Conservation (phyloP, 2,888 invertebrate genomes). For the Agrotis ipsilon region DNA sequence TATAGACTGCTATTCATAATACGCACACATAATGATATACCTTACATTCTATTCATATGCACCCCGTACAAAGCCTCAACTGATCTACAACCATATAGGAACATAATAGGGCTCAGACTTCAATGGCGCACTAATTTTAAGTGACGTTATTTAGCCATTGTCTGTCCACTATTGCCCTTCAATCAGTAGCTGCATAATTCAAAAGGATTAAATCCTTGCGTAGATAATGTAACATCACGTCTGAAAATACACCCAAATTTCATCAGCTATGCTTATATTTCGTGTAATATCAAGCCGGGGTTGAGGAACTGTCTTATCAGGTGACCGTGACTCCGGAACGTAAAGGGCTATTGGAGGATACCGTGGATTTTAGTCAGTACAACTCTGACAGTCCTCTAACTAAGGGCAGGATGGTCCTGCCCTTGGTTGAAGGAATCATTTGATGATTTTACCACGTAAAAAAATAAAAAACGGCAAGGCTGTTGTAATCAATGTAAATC, state of each 20-base stretch:
- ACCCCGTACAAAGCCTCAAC: slow-evolving; percentile 4
- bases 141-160: slow-evolving; percentile 40
- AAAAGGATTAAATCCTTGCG: slow-evolving; percentile 11
- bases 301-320: too few relatives aligned
- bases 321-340: too few relatives aligned
- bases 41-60: background rate
- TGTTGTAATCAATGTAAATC: background rate
- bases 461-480: background rate
- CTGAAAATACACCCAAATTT: background rate
- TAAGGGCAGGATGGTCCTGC: too few relatives aligned
- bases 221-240: background rate
- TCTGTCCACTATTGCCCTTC: slow-evolving; percentile 17
- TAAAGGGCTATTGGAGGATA: too few relatives aligned
- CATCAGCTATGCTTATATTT: too few relatives aligned
- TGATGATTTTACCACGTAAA: too few relatives aligned
- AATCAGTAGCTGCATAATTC: slow-evolving; percentile 12
- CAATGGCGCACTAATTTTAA: slow-evolving; percentile 57
- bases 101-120: slow-evolving; percentile 6
- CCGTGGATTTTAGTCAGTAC: too few relatives aligned
- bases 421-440: too few relatives aligned
- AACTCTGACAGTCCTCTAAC: too few relatives aligned
- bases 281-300: too few relatives aligned
- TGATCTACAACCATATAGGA: background rate
- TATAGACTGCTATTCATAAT: background rate
- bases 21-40: slow-evolving; percentile 12